Conservation (phyloP, 2,113 vertebrate genomes). For the Arenaria interpres region DNA sequence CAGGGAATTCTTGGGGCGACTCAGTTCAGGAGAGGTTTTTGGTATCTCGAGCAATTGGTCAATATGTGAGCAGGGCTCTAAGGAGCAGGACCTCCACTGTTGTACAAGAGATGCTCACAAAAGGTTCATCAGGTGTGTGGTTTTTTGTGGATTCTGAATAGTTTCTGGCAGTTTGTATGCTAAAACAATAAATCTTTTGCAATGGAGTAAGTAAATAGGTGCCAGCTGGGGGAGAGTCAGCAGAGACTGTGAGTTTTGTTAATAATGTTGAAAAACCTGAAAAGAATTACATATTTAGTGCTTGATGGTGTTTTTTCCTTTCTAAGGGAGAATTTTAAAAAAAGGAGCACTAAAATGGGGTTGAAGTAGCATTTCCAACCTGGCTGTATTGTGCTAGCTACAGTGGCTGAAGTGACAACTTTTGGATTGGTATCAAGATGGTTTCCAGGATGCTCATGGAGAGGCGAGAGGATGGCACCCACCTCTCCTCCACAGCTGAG, state of each 20-base stretch:
- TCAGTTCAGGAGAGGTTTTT: neutral
- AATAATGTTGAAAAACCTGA: neutral
- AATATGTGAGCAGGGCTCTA: accelerated
- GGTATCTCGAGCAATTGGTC: neutral
- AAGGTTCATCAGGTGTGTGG: too few relatives aligned
- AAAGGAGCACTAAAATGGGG: neutral
- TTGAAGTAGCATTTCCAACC: neutral
- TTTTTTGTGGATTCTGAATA: neutral
- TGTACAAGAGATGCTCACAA: neutral
- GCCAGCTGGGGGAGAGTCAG: neutral
- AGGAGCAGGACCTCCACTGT: neutral
- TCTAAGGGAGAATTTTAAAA: neutral
- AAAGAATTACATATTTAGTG: neutral
- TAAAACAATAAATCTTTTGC: neutral
- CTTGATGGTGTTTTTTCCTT: neutral
- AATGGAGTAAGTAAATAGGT: accelerated
- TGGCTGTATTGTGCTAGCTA: neutral
- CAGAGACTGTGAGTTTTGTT: neutral
- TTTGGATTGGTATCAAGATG: neutral
- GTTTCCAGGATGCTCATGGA: neutral
- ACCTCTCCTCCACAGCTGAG: neutral
- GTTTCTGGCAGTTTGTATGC: neutral
- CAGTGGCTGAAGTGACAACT: neutral
- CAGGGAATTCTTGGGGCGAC: accelerated
- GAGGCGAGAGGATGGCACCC: neutral